These are phyloP conservation scores for Andrena camellia DNA, from an alignment of 2,888 invertebrate genomes.

Conservation along the genomic window DNA sequence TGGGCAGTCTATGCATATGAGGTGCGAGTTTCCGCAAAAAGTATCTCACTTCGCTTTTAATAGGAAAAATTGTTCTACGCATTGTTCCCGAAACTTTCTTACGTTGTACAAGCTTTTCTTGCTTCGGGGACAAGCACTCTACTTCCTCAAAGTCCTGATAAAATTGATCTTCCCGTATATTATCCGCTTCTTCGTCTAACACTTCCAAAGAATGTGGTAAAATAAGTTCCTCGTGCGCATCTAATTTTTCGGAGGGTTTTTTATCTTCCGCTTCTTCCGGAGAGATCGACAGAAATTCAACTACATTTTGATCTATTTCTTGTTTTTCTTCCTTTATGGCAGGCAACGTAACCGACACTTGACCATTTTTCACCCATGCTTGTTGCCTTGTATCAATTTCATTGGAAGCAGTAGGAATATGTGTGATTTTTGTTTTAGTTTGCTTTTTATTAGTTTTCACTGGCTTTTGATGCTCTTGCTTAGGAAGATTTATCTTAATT, in stretches of 20 bases:
- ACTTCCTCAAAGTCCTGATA: conserved; percentile 64
- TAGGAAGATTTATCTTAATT: conserved; percentile 83
- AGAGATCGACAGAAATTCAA: conserved; percentile 70
- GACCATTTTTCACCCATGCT: conserved; percentile 59
- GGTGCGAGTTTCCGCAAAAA: conserved; percentile 82
- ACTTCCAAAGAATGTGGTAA: conserved; percentile 61
- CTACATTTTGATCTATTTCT: conserved; percentile 50
- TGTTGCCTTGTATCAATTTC: conserved; percentile 37
- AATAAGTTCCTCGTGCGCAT: conserved; percentile 66
- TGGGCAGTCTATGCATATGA: conserved; percentile 80
- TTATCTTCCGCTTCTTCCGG: conserved; percentile 56
- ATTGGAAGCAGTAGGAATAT: conserved; percentile 35
- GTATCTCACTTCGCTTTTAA: conserved; percentile 78
- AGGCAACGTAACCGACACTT: conserved; percentile 29
- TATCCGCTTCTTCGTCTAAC: conserved; percentile 49
- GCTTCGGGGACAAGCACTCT: conserved; percentile 44
- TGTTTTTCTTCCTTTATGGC: conserved; percentile 47
- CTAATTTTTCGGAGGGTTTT: conserved; percentile 55
- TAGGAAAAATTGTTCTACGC: conserved; percentile 80
- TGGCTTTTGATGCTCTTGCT: conserved; percentile 69
- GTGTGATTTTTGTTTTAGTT: conserved; percentile 56
- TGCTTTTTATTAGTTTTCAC: conserved; percentile 62
- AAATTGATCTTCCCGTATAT: conserved; percentile 65
- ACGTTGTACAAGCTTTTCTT: conserved; percentile 33
- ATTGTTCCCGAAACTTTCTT: conserved; percentile 73